A percentile compares a stretch with the other conserved stretches of the same genome.
phyloP scores from a whole-genome alignment of 2,113 vertebrate genomes.

The Plecturocebus donacophilus region DNA sequence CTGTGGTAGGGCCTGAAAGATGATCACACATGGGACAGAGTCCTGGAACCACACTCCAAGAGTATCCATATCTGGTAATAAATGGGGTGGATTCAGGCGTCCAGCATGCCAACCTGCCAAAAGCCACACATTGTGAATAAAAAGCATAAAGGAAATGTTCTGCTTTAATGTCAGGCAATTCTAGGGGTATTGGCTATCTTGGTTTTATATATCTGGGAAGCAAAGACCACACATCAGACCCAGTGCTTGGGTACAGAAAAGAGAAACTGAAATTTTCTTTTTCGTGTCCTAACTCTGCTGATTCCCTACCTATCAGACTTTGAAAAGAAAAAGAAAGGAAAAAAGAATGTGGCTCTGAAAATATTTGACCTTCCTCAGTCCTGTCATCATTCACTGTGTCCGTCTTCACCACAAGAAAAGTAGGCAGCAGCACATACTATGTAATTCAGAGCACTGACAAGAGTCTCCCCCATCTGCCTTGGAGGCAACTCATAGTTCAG shows the following conservation, averaged over 20 bases:
- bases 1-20: not conserved
- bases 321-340: not conserved
- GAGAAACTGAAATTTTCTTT: not conserved
- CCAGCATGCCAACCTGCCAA: not conserved
- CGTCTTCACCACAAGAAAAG: not conserved
- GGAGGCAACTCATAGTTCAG: not conserved
- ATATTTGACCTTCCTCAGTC: not conserved
- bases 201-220: not conserved
- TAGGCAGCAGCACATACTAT: not conserved
- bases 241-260: not conserved
- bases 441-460: not conserved
- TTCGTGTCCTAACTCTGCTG: not conserved
- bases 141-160: not conserved
- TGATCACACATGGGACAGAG: not conserved
- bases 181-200: not conserved
- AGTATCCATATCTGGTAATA: not conserved
- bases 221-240: not conserved
- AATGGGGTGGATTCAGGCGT: not conserved
- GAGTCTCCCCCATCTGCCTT: not conserved
- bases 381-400: not conserved
- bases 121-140: not conserved
- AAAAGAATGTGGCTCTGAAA: not conserved
- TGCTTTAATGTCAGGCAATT: not conserved
- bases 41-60: not conserved
- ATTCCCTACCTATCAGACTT: not conserved